Percentiles rank a stretch among this genome's conserved stretches.
These are phyloP conservation scores for Drosophila emarginata DNA, from an alignment of 2,888 invertebrate species.

Conservation along the genomic window DNA sequence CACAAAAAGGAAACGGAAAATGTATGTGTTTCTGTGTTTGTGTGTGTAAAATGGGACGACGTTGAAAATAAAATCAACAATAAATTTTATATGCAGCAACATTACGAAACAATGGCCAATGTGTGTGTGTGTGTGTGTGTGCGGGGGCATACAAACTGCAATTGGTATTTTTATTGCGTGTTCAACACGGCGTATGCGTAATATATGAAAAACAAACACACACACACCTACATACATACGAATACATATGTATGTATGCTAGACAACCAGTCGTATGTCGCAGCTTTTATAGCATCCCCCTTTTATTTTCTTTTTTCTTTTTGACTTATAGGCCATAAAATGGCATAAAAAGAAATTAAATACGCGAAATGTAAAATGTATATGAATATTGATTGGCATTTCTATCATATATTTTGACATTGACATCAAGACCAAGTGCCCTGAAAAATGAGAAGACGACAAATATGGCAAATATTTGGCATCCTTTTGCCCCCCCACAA, in stretches of 20 bases:
- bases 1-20: slow-evolving; percentile 73
- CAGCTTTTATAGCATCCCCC: slow-evolving; percentile 50
- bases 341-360: slow-evolving; percentile 74
- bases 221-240: slow-evolving; percentile 8
- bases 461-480: not conserved
- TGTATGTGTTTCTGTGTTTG: slow-evolving; percentile 51
- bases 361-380: slow-evolving; percentile 68
- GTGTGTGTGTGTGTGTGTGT: slow-evolving; percentile 21
- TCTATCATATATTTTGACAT: slow-evolving; percentile 57
- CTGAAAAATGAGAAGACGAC: no score
- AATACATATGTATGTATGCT: slow-evolving; percentile 30
- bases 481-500: not conserved
- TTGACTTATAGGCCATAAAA: slow-evolving; percentile 75
- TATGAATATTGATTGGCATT: slow-evolving; percentile 71
- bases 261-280: slow-evolving; percentile 44
- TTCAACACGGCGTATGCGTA: slow-evolving; percentile 77
- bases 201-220: slow-evolving; percentile 38
- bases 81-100: slow-evolving; percentile 74
- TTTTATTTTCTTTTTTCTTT: slow-evolving; percentile 21
- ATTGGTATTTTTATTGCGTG: slow-evolving; percentile 78
- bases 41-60: slow-evolving; percentile 64
- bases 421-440: slow-evolving; percentile 15
- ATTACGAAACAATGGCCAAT: slow-evolving; percentile 72
- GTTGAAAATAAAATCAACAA: slow-evolving; percentile 77
- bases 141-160: slow-evolving; percentile 53